Percentiles rank a stretch among this genome's conserved stretches.
Evolutionary conservation across 2,113 vertebrate species (phyloP).

Genomic region (Aldabrachelys gigantea): DNA sequence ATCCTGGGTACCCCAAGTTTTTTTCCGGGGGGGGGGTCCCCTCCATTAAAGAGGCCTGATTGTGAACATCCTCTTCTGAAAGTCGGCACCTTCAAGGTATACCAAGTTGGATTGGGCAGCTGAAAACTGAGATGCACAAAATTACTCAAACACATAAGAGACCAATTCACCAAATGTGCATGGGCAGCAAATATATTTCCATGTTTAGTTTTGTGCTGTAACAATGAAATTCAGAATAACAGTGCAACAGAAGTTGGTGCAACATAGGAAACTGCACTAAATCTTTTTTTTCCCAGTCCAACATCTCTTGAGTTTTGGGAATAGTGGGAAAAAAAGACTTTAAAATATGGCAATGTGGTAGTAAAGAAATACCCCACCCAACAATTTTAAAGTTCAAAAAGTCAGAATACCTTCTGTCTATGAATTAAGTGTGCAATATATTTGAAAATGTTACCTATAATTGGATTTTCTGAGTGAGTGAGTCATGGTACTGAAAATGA

Average conservation of each 20-base stretch:
- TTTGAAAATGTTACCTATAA: not conserved
- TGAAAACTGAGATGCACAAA: not conserved
- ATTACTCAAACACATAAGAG: not conserved
- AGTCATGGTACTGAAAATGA: not conserved
- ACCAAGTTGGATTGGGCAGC: not conserved
- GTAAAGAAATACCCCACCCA: not conserved
- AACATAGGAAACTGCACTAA: not conserved
- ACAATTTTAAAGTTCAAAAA: not conserved
- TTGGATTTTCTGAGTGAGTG: not conserved
- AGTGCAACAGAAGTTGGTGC: not conserved
- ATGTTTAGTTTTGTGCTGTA: not conserved
- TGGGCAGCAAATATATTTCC: not conserved
- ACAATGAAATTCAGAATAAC: not conserved
- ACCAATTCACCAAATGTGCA: not conserved
- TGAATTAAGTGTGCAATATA: slow-evolving; percentile 3
- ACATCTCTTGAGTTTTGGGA: not conserved
- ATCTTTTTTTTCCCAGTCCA: not conserved
- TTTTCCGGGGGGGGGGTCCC: not conserved
- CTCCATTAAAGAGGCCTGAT: not conserved
- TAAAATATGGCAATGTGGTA: not conserved
- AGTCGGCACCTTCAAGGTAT: not conserved
- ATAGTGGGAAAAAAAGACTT: not conserved
- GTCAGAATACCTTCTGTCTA: not conserved
- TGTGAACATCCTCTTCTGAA: not conserved
- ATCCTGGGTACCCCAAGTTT: not conserved